These are phyloP conservation scores for Zaprionus kolodkinae DNA, from an alignment of 1,140 invertebrate genomes.

Conservation along the genomic window DNA sequence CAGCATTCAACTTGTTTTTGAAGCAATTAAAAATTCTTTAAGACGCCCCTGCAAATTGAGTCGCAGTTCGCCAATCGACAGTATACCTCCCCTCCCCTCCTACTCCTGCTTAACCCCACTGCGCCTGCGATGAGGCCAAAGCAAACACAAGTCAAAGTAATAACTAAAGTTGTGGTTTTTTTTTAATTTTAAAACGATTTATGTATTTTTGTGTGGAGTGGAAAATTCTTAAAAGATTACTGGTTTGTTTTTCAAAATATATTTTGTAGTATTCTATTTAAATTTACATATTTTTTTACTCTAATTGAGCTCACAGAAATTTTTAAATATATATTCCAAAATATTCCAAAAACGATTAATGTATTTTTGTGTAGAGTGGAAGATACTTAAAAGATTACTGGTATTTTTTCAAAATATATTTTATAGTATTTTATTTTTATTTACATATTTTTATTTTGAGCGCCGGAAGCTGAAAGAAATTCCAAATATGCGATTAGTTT, in stretches of 20 bases:
- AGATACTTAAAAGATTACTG: background rate
- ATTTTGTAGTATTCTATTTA: background rate
- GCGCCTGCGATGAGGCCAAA: constrained; percentile 33
- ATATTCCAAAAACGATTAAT: too few species aligned
- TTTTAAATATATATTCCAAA: too few species aligned
- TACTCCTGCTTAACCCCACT: background rate
- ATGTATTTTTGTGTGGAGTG: constrained; percentile 32
- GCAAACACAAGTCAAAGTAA: constrained; percentile 59
- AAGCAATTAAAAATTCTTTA: constrained; percentile 83
- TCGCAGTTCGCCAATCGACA: constrained; percentile 39
- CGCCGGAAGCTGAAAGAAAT: background rate
- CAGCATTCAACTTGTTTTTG: constrained; percentile 81
- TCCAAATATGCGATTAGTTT: background rate
- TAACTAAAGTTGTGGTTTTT: constrained; percentile 39
- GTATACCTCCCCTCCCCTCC: background rate
- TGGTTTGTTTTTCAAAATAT: constrained; percentile 2
- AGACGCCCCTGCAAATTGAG: constrained; percentile 57
- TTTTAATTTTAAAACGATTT: constrained; percentile 58
- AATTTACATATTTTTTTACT: background rate
- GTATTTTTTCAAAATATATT: constrained; percentile 1
- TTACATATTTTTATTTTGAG: background rate
- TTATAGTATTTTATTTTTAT: background rate
- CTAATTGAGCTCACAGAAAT: too few species aligned
- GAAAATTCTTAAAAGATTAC: background rate
- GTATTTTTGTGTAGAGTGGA: constrained; percentile 25